phyloP scores from a whole-genome alignment of 2,113 vertebrate genomes.

The Passer domesticus region DNA sequence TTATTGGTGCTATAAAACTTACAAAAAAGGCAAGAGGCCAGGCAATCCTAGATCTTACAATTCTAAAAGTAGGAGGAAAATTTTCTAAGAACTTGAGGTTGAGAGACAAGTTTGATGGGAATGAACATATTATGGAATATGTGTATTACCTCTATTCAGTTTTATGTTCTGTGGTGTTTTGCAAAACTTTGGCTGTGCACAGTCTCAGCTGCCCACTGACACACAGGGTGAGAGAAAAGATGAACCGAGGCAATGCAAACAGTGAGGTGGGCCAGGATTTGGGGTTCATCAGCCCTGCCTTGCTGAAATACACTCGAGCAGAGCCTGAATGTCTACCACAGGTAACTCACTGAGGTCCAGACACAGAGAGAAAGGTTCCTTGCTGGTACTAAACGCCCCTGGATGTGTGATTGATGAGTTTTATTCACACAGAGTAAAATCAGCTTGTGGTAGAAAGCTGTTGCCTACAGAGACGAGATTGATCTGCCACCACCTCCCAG shows the following conservation, averaged over 20 bases:
- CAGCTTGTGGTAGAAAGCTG: not conserved
- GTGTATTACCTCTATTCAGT: not conserved
- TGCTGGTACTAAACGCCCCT: not conserved
- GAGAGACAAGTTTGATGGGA: not conserved
- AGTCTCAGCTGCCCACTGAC: not conserved
- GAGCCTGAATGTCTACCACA: not conserved
- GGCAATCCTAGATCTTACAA: not conserved
- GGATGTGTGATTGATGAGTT: not conserved
- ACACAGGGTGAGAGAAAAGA: fast-evolving
- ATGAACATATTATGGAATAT: not conserved
- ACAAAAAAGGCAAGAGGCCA: not conserved
- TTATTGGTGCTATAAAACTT: not conserved
- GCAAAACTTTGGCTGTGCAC: not conserved
- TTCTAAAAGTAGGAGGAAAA: not conserved
- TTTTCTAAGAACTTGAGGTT: not conserved
- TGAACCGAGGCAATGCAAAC: not conserved
- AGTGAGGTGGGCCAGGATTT: not conserved
- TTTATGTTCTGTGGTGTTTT: not conserved
- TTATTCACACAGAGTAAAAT: not conserved
- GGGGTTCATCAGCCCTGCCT: not conserved
- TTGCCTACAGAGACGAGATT: not conserved
- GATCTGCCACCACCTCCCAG: not conserved
- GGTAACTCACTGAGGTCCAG: not conserved
- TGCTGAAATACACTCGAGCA: not conserved
- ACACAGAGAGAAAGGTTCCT: not conserved